These are phyloP conservation scores for Brenthis daphne DNA, from an alignment of 2,888 invertebrate species.

Conservation along the genomic window DNA sequence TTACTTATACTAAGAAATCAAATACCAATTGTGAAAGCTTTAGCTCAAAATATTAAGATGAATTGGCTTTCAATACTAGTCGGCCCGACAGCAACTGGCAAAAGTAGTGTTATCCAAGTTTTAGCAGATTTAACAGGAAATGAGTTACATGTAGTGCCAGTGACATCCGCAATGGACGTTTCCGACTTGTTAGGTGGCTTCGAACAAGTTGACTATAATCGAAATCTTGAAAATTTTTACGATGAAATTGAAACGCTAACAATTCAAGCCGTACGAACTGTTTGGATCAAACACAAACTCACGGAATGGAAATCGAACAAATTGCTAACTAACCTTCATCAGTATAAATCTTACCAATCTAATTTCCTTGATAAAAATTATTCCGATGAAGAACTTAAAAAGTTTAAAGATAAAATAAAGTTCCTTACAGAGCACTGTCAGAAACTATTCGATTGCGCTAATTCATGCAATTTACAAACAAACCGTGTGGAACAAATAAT, in stretches of 20 bases:
- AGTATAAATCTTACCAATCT: constrained; percentile 56
- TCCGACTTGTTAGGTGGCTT: constrained; percentile 98
- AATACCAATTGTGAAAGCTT: constrained; percentile 86
- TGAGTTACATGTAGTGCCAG: constrained; percentile 87
- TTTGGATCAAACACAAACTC: constrained; percentile 58
- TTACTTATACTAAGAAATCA: constrained; percentile 82
- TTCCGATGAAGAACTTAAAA: constrained; percentile 47
- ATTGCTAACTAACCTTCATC: constrained; percentile 57
- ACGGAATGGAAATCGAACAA: constrained; percentile 55
- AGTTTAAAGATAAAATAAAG: constrained; percentile 58
- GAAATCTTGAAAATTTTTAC: constrained; percentile 87
- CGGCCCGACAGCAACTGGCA: constrained; percentile 89
- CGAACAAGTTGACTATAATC: constrained; percentile 93
- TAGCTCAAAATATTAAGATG: constrained; percentile 93
- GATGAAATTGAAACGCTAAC: constrained; percentile 81
- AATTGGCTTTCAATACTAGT: constrained; percentile 96
- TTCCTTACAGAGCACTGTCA: constrained; percentile 59
- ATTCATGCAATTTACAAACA: constrained; percentile 39
- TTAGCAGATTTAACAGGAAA: constrained; percentile 89
- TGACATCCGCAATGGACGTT: constrained; percentile 96
- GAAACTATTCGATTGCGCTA: constrained; percentile 48
- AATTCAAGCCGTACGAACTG: constrained; percentile 72
- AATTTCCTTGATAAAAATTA: constrained; percentile 44
- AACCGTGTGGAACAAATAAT: constrained; percentile 54
- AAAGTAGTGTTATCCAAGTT: constrained; percentile 89